Percentiles rank a stretch among this genome's conserved stretches.
These are phyloP conservation scores for Rotaria socialis DNA, from an alignment of 2,888 invertebrate species.

Conservation along the genomic window DNA sequence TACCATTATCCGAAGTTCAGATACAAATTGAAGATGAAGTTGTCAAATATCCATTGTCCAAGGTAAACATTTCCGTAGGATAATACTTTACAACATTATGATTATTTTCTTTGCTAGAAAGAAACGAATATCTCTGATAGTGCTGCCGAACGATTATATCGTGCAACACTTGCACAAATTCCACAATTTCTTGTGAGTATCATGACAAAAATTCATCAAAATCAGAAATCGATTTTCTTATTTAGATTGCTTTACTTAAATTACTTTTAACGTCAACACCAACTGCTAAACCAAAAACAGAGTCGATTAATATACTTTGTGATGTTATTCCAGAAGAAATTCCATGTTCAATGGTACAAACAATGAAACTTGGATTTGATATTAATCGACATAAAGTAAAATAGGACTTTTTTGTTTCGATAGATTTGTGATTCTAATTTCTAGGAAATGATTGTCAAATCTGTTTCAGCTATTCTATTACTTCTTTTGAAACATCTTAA, in stretches of 20 bases:
- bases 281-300: slow-evolving; percentile 90
- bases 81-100: too few species aligned
- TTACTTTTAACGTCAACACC: slow-evolving; percentile 93
- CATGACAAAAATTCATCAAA: too few species aligned
- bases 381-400: slow-evolving; percentile 83
- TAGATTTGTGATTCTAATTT: background rate
- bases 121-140: slow-evolving; percentile 70
- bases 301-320: slow-evolving; percentile 94
- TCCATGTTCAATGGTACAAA: slow-evolving; percentile 72
- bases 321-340: slow-evolving; percentile 94
- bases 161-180: slow-evolving; percentile 86
- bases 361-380: slow-evolving; percentile 89
- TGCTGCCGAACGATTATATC: slow-evolving; percentile 81
- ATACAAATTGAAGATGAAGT: slow-evolving; percentile 84
- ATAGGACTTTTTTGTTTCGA: background rate
- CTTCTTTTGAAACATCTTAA: slow-evolving; percentile 93
- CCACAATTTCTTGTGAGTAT: slow-evolving; percentile 78
- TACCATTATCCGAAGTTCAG: slow-evolving; percentile 84
- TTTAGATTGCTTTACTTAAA: slow-evolving; percentile 80
- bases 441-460: slow-evolving; percentile 87
- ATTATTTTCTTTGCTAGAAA: slow-evolving; percentile 49
- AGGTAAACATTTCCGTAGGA: slow-evolving; percentile 49
- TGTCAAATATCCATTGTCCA: slow-evolving; percentile 79
- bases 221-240: background rate
- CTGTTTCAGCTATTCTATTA: slow-evolving; percentile 68